Evolutionary conservation across 2,888 invertebrate species (phyloP).

Genomic region (Eilema caniola): DNA sequence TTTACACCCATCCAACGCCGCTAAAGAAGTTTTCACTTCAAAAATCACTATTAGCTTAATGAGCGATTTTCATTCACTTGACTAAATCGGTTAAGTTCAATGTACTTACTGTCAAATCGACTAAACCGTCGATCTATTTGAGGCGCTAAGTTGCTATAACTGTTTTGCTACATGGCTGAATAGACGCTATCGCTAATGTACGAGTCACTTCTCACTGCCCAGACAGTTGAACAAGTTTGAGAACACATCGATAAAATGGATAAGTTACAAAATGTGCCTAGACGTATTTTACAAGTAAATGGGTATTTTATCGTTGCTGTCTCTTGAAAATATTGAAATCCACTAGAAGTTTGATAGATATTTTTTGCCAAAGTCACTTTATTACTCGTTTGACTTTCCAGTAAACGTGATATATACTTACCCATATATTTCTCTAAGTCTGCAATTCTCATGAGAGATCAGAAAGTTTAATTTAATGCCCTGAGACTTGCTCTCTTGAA

Average conservation of each 20-base stretch:
- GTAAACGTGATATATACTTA: conserved; percentile 35
- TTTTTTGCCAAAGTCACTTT: conserved; percentile 41
- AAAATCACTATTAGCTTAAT: background rate
- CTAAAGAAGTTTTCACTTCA: too few relatives aligned
- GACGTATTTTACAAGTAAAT: background rate
- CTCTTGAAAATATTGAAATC: conserved; percentile 17
- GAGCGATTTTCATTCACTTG: background rate
- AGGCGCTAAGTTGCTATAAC: background rate
- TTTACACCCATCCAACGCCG: too few relatives aligned
- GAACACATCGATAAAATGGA: background rate
- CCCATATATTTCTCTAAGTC: conserved; percentile 15
- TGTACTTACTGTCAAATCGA: background rate
- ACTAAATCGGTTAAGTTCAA: background rate
- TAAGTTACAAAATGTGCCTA: background rate
- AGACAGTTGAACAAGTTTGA: background rate
- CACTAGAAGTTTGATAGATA: conserved; percentile 22
- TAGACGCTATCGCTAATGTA: background rate
- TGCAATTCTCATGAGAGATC: background rate
- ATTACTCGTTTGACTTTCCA: conserved; percentile 33
- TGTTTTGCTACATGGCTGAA: background rate
- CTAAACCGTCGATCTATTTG: background rate
- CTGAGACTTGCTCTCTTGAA: too few relatives aligned
- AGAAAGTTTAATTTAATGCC: too few relatives aligned
- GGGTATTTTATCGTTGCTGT: conserved; percentile 16
- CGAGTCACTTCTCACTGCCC: background rate